Percentiles rank a stretch among this genome's conserved stretches.
Conservation (phyloP, 2,888 invertebrate genomes). For the Pedicia rivosa region DNA sequence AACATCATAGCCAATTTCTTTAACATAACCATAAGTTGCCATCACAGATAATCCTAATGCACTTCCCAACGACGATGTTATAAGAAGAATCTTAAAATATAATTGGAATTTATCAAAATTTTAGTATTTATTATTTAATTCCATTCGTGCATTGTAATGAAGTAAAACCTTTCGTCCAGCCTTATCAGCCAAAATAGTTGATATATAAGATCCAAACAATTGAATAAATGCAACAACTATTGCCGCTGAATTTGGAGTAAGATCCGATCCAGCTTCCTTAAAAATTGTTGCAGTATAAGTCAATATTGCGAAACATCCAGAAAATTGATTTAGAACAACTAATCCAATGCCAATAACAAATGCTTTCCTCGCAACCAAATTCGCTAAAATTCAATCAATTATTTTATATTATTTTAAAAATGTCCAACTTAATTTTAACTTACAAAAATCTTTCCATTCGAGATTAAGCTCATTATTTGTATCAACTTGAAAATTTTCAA, state of each 20-base stretch:
- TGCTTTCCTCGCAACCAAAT: not conserved
- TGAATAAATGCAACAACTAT: conserved; percentile 19
- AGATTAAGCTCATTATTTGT: conserved; percentile 11
- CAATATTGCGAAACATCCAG: conserved; percentile 21
- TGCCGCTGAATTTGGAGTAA: conserved; percentile 15
- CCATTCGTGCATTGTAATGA: not conserved
- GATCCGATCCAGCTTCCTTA: conserved; percentile 11
- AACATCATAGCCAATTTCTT: conserved; percentile 2
- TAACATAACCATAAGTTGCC: conserved; percentile 6
- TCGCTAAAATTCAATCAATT: not conserved
- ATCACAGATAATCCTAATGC: conserved; percentile 6
- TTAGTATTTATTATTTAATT: no score
- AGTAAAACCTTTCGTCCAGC: conserved; percentile 19
- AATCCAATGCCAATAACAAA: conserved; percentile 2
- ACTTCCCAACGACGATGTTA: conserved; percentile 7
- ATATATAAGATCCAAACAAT: conserved; percentile 18
- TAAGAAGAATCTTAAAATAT: conserved; percentile 1
- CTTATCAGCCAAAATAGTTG: conserved; percentile 15
- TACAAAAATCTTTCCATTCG: conserved; percentile 22
- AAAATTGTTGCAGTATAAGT: conserved; percentile 20
- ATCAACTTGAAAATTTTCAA: conserved; percentile 19
- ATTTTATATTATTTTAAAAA: not conserved
- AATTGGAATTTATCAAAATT: not conserved
- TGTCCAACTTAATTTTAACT: conserved; percentile 8
- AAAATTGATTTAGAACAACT: not conserved